Base-by-base conservation (phyloP, 2,888 invertebrate species). In the Phasia obesa region DNA sequence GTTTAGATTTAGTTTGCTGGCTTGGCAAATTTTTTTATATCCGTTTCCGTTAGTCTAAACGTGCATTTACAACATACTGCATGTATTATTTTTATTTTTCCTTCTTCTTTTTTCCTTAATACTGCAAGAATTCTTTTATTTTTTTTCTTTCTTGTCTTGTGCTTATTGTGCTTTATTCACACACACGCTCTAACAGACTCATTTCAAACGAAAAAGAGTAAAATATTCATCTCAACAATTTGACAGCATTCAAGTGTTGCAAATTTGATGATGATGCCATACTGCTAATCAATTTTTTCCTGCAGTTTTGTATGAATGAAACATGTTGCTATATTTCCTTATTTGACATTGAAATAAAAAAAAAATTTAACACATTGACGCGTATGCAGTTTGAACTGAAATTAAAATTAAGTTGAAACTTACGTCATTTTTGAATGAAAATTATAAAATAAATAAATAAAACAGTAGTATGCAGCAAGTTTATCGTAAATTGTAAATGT, bases 191-290 rank as follows among this genome's bases (percentile, higher is more conserved):
- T 7, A 31, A 59, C 13, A 59, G 21, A 21, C 65, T 65, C 44
- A 17, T 5, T 35, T n/a, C 9, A 59, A 51, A 31, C 15, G 44
- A 55, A 67, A 17, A 25, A 21, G 7, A 53, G 42, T 2, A 62
- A 69, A 62, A 55, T 44, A 51, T 15, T 76, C 70, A 55, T 62
- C 70, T 70, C 53, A 77, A 70, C 62, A 70, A 78, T 81, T 70
- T 81, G 75, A 81, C 81, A 81, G 75, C 75, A 70, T 59, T 81
- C 70, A 81, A 81, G 81, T 76, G 81, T 81, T 75, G 65, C 70
- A 70, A 70, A 78, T 78, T 78, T 70, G 70, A 67, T 49, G 75
- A 27, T 75, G 57, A 70, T 70, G 77, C 70, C 55, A 70, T 64
- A 55, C 27, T 80, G 80, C 80, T 80, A 80, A 80, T 80, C 69